These are phyloP conservation scores for Tetraodon nigroviridis DNA, from an alignment of 2,113 vertebrate species.

Conservation along the genomic window DNA sequence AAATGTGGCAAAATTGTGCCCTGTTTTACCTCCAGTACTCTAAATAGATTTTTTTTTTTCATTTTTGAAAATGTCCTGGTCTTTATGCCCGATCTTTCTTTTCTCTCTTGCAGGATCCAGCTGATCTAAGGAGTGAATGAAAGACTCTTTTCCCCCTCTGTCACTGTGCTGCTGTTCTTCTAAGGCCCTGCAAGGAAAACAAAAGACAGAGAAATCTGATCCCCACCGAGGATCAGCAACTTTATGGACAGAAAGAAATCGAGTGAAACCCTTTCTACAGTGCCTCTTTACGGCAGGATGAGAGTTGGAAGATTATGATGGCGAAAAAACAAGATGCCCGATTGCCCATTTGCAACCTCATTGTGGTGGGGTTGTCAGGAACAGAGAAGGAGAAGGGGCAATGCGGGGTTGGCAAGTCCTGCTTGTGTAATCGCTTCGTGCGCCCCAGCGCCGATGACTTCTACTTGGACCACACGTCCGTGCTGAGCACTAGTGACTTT, in stretches of 20 bases:
- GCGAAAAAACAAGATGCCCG: constrained; percentile 97
- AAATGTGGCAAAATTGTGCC: not conserved
- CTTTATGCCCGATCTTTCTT: constrained; percentile 26
- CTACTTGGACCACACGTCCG: constrained; percentile 95
- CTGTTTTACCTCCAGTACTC: not conserved
- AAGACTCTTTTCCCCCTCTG: constrained; percentile 39
- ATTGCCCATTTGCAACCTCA: constrained; percentile 89
- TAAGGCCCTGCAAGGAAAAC: constrained; percentile 34
- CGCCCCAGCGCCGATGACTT: constrained; percentile 92
- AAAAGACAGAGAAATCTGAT: constrained; percentile 53
- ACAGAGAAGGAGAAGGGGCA: constrained; percentile 98
- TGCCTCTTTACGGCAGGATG: constrained; percentile 84
- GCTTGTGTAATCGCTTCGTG: constrained; percentile 92
- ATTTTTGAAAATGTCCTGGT: not conserved
- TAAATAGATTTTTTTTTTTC: too few species aligned
- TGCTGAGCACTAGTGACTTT: constrained; percentile 98
- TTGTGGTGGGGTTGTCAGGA: constrained; percentile 95
- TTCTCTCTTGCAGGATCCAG: constrained; percentile 57
- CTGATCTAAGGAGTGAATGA: constrained; percentile 48
- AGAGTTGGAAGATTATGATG: constrained; percentile 82
- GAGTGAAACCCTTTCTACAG: constrained; percentile 59
- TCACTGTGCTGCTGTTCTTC: constrained; percentile 34
- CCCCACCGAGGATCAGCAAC: constrained; percentile 48
- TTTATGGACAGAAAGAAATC: constrained; percentile 61
- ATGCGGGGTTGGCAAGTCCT: constrained; percentile 94